Evolutionary conservation across 1,140 invertebrate genomes (phyloP).

Genomic region (Sarcophaga bullata): DNA sequence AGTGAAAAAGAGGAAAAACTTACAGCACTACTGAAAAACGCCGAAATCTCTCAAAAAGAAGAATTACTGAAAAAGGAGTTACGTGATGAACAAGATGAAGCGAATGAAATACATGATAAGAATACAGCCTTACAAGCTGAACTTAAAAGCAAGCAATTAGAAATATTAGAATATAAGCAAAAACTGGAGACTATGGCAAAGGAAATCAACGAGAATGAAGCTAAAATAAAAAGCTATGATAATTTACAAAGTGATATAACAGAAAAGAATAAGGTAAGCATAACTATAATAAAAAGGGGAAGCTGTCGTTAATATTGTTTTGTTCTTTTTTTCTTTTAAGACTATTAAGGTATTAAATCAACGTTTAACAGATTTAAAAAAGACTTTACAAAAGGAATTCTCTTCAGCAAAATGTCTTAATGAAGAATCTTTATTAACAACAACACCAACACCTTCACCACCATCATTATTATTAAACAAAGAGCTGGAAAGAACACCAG

Average conservation of each 20-base stretch:
- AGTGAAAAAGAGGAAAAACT: conserved; percentile 80
- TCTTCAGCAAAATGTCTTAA: conserved; percentile 66
- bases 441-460: neutral
- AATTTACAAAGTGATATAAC: conserved; percentile 79
- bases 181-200: conserved; percentile 68
- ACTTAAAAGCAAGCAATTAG: conserved; percentile 52
- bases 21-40: conserved; percentile 79
- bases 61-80: conserved; percentile 78
- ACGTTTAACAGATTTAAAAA: conserved; percentile 87
- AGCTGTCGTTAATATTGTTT: neutral
- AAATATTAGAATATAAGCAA: conserved; percentile 66
- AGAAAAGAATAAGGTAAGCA: conserved; percentile 80
- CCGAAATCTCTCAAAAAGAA: conserved; percentile 83
- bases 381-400: conserved; percentile 88
- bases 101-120: conserved; percentile 66
- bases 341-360: conserved; percentile 89
- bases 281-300: no score
- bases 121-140: conserved; percentile 66
- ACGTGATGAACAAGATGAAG: conserved; percentile 67
- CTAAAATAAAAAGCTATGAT: conserved; percentile 72
- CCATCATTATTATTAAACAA: neutral
- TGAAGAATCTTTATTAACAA: conserved; percentile 47
- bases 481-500: neutral
- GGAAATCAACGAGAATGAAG: conserved; percentile 67
- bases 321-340: conserved; percentile 65